Evolutionary conservation across 2,888 invertebrate species (phyloP), one percentile per base, ranked within the genome.

Genomic region (Ectemnius continuus): DNA sequence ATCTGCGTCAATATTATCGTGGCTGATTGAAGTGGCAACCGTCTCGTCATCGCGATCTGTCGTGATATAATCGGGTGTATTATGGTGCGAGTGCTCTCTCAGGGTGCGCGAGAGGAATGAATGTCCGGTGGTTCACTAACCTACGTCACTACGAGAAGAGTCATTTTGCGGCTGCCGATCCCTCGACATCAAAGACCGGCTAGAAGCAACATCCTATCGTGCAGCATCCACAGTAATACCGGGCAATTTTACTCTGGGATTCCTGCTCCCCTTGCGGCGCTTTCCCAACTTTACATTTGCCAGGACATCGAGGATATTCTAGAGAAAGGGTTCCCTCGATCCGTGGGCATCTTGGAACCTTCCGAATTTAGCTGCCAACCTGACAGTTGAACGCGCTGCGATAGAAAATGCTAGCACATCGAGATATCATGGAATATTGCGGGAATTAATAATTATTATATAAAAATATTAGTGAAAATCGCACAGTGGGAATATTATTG

Each of bases 161-260:
- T 71, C 78, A 74, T 70, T 36, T 36, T 36, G 36, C 8, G 5
- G 68, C 28, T 60, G 76, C 76, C 80, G 84, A 73, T 77, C 78
- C 81, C 76, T 79, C 76, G 88, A 90, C 89, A 90, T 90, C 83
- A 86, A 89, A 80, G 67, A 36, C 62, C 61, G 57, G 46, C 62
- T 64, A 26, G 70, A 73, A 70, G 60, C 80, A 78, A 80, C 69
- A 36, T 80, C 67, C 59, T 6, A 46, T 63, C 64, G 46, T 63
- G n/a, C 11, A n/a, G 18, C 6, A 64, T 67, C 28, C 60, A 60
- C 60, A 73, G 73, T 81, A 8, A 36, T 36, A 36, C 8, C 11
- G 8, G 8, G 0, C 8, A 36, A 36, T 36, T 36, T 36, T 11
- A 6, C 36, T 8, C 11, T 8, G 2, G 36, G 8, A 8, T 11